Evolutionary conservation across 2,797 vertebrate genomes (phyloP).

Genomic region (Dendrocincla tyrannina): DNA sequence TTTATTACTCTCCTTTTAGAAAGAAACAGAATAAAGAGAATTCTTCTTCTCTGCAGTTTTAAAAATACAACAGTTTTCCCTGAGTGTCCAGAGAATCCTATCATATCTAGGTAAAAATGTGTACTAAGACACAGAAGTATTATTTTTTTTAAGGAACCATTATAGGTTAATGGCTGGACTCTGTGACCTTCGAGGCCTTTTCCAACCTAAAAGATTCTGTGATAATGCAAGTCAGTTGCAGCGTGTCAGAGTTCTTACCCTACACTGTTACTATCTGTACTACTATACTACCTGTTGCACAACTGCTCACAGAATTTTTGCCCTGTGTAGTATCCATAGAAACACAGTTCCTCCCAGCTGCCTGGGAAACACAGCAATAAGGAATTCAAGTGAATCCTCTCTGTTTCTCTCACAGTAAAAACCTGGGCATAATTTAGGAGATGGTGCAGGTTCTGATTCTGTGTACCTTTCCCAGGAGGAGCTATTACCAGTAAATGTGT

Average conservation of each 20-base stretch:
- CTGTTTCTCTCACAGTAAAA: background rate
- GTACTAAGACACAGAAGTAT: background rate
- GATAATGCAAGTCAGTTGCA: background rate
- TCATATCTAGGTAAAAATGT: rapidly evolving
- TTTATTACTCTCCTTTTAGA: background rate
- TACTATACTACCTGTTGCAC: background rate
- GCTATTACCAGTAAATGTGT: background rate
- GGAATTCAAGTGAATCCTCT: background rate
- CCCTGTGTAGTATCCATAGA: background rate
- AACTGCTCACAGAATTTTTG: background rate
- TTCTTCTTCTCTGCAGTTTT: background rate
- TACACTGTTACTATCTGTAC: background rate
- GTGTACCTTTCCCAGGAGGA: background rate
- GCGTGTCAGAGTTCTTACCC: background rate
- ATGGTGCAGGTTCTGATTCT: background rate
- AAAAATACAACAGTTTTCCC: background rate
- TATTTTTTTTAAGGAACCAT: background rate
- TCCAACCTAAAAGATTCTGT: background rate
- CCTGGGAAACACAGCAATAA: background rate
- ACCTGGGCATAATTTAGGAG: background rate
- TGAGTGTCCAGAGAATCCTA: background rate
- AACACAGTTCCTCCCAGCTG: background rate
- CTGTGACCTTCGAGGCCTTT: background rate
- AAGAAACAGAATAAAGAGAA: background rate
- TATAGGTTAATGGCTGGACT: background rate